Evolutionary conservation across 1,140 invertebrate species (phyloP).

Genomic region (Acyrthosiphon pisum): DNA sequence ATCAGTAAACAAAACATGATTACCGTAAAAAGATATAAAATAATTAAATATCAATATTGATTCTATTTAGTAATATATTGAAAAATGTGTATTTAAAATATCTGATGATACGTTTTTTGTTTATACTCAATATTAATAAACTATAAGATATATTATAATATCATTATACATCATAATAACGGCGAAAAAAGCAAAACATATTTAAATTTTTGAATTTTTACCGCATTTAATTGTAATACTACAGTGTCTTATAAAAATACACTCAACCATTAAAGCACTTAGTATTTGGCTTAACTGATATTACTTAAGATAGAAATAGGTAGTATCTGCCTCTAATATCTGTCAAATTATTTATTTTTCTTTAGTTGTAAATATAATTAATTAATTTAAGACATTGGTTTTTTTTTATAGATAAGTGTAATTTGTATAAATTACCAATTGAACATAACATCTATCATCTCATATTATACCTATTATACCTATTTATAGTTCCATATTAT

Average conservation of each 20-base stretch:
- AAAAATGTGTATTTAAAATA: not conserved
- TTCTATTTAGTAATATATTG: not conserved
- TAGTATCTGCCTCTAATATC: no score
- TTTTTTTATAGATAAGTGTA: not conserved
- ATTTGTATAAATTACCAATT: not conserved
- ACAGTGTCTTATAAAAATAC: no score
- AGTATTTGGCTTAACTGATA: no score
- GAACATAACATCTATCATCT: not conserved
- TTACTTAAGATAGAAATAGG: no score
- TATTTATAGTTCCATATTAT: no score
- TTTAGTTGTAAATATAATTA: no score
- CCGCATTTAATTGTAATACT: no score
- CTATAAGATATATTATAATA: not conserved
- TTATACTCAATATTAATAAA: not conserved
- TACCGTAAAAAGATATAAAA: not conserved
- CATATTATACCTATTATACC: not conserved
- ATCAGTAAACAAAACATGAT: not conserved
- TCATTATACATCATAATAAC: not conserved
- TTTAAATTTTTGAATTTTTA: no score
- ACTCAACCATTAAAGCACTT: no score
- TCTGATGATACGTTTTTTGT: not conserved
- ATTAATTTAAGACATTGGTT: no score
- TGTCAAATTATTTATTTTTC: no score
- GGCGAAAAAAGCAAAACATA: not conserved
- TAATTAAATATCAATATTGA: not conserved